phyloP scores from a whole-genome alignment of 1,140 invertebrate species.

The Mesaphorura yosii region DNA sequence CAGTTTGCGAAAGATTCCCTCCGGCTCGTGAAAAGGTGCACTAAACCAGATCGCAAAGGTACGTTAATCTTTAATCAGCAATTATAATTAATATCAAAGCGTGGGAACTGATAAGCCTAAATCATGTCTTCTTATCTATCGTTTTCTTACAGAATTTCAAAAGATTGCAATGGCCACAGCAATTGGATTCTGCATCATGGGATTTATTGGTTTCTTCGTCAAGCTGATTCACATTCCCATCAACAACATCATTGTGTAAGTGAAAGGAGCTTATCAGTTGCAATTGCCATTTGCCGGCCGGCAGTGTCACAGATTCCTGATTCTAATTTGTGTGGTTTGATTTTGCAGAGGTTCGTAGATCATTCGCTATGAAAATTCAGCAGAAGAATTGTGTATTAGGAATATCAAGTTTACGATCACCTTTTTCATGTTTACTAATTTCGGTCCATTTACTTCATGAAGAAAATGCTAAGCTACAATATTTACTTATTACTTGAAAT shows the following conservation, averaged over 20 bases:
- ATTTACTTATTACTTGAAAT: too few species aligned
- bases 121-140: not conserved
- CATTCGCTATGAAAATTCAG: too few species aligned
- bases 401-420: too few species aligned
- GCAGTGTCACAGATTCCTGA: too few species aligned
- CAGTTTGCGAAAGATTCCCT: conserved; percentile 97
- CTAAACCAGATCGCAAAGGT: conserved; percentile 98
- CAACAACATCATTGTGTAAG: conserved; percentile 97
- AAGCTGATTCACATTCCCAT: conserved; percentile 99
- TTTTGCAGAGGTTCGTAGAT: too few species aligned
- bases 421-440: too few species aligned
- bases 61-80: conserved; percentile 31
- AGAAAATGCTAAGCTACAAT: too few species aligned
- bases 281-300: too few species aligned
- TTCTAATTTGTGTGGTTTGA: too few species aligned
- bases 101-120: too few species aligned
- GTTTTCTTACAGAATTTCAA: conserved; percentile 71
- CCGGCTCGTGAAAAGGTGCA: conserved; percentile 94
- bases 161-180: conserved; percentile 99
- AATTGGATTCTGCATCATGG: conserved; percentile 99
- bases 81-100: conserved; percentile 17
- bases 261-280: conserved; percentile 28
- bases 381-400: too few species aligned
- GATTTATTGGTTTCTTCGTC: conserved; percentile 99
- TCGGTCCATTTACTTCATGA: too few species aligned